These are phyloP conservation scores for Cladopsammia gracilis DNA, from an alignment of 64 coral and sea anemone species.

Conservation along the genomic window DNA sequence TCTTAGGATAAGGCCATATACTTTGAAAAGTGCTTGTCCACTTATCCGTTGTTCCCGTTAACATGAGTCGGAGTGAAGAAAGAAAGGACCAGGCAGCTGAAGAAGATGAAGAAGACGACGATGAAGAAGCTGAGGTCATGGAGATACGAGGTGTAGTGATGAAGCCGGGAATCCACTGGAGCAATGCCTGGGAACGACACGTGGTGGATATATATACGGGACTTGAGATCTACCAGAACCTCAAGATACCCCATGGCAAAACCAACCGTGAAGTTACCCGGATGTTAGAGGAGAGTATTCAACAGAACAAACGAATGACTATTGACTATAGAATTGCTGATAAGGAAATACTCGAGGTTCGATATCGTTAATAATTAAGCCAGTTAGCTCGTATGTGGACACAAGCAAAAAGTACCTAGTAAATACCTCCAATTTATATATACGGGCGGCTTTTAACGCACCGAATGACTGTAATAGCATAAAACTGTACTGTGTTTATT, in stretches of 20 bases:
- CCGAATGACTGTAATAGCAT: no score
- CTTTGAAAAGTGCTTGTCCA: background rate
- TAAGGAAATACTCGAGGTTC: constrained; percentile 58
- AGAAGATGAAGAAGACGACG: constrained; percentile 25
- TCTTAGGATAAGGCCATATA: background rate
- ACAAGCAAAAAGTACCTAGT: background rate
- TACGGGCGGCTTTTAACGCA: no score
- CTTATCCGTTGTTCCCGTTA: background rate
- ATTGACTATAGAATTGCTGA: constrained; percentile 71
- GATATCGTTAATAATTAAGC: constrained; percentile 24
- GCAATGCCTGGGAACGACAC: constrained; percentile 60
- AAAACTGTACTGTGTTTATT: no score
- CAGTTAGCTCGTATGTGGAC: background rate
- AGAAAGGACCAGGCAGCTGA: background rate
- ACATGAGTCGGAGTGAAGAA: background rate
- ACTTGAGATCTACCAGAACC: constrained; percentile 69
- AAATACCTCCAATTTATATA: no score
- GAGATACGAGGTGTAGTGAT: constrained; percentile 66
- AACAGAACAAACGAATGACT: constrained; percentile 69
- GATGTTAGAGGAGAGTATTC: constrained; percentile 72
- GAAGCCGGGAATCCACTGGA: constrained; percentile 70
- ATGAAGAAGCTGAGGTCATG: constrained; percentile 75
- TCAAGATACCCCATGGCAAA: constrained; percentile 40
- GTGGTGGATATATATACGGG: constrained; percentile 69
- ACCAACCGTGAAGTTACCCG: constrained; percentile 47